These are phyloP conservation scores for Leptinotarsa haldemani DNA, from an alignment of 2,888 invertebrate genomes.

Conservation along the genomic window DNA sequence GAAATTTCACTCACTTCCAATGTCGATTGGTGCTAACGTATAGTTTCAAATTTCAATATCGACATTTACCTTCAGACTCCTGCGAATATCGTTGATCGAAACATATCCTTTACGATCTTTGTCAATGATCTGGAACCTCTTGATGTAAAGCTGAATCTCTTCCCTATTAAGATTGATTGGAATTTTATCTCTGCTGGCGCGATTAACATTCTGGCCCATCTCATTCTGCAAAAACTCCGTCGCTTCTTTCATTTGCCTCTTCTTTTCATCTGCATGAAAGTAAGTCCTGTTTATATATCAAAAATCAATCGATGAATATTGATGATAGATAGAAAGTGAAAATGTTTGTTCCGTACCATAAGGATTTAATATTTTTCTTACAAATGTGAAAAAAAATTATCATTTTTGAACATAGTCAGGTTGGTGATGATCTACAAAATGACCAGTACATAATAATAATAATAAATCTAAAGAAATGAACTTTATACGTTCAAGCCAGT, in stretches of 20 bases:
- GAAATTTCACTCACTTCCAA: no score
- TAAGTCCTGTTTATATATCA: neutral
- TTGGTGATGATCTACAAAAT: no score
- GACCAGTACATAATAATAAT: no score
- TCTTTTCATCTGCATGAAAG: conserved; percentile 58
- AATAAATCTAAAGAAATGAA: no score
- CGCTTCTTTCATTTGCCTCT: conserved; percentile 86
- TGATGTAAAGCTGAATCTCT: conserved; percentile 93
- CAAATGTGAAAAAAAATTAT: no score
- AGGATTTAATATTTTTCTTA: neutral
- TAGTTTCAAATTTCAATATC: no score
- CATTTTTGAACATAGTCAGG: no score
- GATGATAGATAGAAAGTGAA: no score
- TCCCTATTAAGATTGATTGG: conserved; percentile 93
- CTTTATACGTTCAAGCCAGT: no score
- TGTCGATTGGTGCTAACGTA: no score
- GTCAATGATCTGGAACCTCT: conserved; percentile 95
- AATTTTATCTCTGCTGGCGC: conserved; percentile 85
- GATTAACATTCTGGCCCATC: conserved; percentile 96
- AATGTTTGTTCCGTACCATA: no score
- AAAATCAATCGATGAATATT: neutral
- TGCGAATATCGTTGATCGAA: conserved; percentile 95
- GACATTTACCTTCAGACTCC: conserved; percentile 89
- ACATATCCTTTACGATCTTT: conserved; percentile 97
- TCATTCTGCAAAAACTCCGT: conserved; percentile 89